phyloP scores from a whole-genome alignment of 2,888 invertebrate species.

The Platerodrilus igneus region DNA sequence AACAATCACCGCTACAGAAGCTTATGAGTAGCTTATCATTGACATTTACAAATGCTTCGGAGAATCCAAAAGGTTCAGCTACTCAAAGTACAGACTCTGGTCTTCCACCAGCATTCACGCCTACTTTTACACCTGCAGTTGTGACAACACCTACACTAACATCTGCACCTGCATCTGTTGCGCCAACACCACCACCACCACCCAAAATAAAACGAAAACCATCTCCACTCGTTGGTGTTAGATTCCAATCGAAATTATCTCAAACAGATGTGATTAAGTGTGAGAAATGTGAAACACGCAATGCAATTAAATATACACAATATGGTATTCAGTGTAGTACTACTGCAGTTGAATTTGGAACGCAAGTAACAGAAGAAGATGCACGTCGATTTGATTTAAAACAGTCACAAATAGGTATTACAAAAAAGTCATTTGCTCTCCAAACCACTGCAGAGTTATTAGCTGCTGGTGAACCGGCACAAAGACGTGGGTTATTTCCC shows the following conservation, averaged over 20 bases:
- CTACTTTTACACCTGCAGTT: too few species aligned
- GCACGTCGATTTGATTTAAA: constrained; percentile 29
- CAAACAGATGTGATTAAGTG: constrained; percentile 38
- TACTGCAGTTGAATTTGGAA: constrained; percentile 35
- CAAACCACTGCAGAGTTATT: constrained; percentile 46
- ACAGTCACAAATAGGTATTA: constrained; percentile 29
- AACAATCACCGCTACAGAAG: constrained; percentile 22
- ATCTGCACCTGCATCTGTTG: neutral
- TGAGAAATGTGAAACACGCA: constrained; percentile 38
- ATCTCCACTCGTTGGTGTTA: constrained; percentile 9
- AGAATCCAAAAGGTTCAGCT: too few species aligned
- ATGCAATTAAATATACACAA: constrained; percentile 28
- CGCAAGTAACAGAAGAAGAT: constrained; percentile 43
- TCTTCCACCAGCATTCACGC: too few species aligned
- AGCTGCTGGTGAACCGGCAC: too few species aligned
- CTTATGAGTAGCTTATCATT: constrained; percentile 24
- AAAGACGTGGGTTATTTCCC: too few species aligned
- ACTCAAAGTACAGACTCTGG: neutral
- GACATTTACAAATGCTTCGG: constrained; percentile 10
- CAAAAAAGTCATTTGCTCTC: constrained; percentile 41
- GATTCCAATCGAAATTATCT: constrained; percentile 26
- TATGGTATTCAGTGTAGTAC: constrained; percentile 33
- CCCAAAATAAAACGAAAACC: constrained; percentile 1
- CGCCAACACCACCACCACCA: neutral
- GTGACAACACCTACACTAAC: neutral